Evolutionary conservation across 2,113 vertebrate genomes (phyloP), one percentile per base, ranked within the genome.

Genomic region (Limnothrissa miodon): DNA sequence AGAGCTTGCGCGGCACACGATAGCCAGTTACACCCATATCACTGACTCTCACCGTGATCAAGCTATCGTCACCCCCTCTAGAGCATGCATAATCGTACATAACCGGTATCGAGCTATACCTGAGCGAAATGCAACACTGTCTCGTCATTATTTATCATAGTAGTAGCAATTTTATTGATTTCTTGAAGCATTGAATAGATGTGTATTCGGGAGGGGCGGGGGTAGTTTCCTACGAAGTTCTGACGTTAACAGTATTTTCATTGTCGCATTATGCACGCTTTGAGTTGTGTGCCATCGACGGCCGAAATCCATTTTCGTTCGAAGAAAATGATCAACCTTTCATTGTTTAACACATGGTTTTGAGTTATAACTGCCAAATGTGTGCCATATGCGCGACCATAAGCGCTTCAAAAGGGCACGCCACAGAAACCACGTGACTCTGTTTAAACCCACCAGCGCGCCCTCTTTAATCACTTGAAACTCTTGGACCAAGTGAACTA

Each of bases 1-100:
- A 82, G 80, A 53, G 83, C 82, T 83, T 79, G 81, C 81, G 86
- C 83, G 46, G 45, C 59, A 80, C 59, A 36, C 70, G 81, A 36
- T n/a, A 53, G 51, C 15, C 66, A 79, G 45, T 1, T 83, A 48
- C 79, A 88, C 83, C 78, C 82, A 48, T 86, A 39, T 83, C 81
- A 48, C 79, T 29, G 62, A 36, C 66, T 74, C 13, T 13, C 59
- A 33, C 25, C 1, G 25, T 39, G 66, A 74, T 74, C 25, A 36
- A 4, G 29, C 15, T 74, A 74, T 36, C 33, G 25, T 74, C 66
- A 74, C 36, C 66, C 25, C 1, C 25, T 36, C 36, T 33, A 33
- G n/a, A 33, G 25, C 66, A 11, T 15, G 36, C 29, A 17, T 29
- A 74, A 74, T 36, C 66, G 15, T 62, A 13, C 66, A 74, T 74